Base-by-base conservation (phyloP, 2,113 vertebrate species). In the Fregata magnificens region DNA sequence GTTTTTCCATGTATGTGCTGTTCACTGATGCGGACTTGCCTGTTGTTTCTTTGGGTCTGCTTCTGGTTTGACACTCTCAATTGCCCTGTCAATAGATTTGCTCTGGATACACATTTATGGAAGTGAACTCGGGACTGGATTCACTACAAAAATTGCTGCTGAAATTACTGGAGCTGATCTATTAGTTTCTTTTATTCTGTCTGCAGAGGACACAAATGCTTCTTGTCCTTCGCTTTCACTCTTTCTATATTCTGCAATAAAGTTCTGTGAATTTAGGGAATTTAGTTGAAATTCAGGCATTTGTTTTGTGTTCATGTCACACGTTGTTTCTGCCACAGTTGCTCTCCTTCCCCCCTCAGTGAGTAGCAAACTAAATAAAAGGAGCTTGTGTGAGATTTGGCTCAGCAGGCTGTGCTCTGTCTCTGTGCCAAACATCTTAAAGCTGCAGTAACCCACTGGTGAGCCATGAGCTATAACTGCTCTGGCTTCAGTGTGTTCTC, bases 261-360 rank as follows among this genome's bases (percentile, higher is more conserved):
- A 84, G 44, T 32, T 67, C 31, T 3, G 52, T 26, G 94, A 45
- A 78, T 93, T 94, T 91, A 69, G 86, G 61, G 62, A 79, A 71
- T 90, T 69, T 22, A n/a, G 59, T 6, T 73, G 78, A 93, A 92
- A 95, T 94, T 28, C 77, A 85, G 93, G 81, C 65, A 25, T 95
- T 85, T 73, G 90, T 65, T 92, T 96, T 90, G 95, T 70, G 67
- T 93, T 97, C 95, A 73, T 95, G 92, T 95, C 95, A 96, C 95
- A 95, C 86, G 86, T 87, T 92, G 95, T 94, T 97, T 93, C 93
- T 95, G 96, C 76, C 92, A 84, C 87, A 92, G 76, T 91, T 65
- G 20, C 70, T 74, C 92, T 89, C 94, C 80, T 88, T 95, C 94
- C 85, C 77, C 94, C 83, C 53, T 82, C 86, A 16, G 78, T 12